Conservation (phyloP, 2,888 invertebrate species). For the Oxystoma pomonae region DNA sequence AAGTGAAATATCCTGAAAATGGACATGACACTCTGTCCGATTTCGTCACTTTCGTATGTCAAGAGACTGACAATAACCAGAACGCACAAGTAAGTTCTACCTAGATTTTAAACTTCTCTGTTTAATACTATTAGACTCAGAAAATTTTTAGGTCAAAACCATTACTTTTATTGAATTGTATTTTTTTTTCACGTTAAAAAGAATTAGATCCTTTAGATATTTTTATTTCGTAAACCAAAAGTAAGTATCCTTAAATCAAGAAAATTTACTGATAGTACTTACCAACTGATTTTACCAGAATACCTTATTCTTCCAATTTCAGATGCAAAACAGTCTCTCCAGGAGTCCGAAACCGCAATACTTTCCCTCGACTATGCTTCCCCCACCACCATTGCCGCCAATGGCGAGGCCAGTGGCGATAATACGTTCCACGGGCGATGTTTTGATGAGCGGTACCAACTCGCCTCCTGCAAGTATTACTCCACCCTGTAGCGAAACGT, state of each 20-base stretch:
- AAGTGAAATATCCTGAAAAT: constrained; percentile 73
- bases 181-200: too few relatives aligned
- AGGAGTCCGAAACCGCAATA: constrained; percentile 77
- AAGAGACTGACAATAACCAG: constrained; percentile 80
- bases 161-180: not conserved
- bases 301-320: constrained; percentile 33
- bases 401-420: constrained; percentile 97
- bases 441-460: constrained; percentile 56
- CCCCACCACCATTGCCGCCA: constrained; percentile 91
- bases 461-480: constrained; percentile 62
- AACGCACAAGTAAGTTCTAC: constrained; percentile 65
- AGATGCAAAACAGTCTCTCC: constrained; percentile 55
- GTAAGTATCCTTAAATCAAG: too few relatives aligned
- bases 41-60: constrained; percentile 95
- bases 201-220: too few relatives aligned
- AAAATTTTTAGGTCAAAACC: too few relatives aligned
- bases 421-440: constrained; percentile 77
- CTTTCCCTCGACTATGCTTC: constrained; percentile 89
- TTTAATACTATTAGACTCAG: too few relatives aligned
- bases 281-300: too few relatives aligned
- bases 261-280: too few relatives aligned
- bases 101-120: too few relatives aligned
- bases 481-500: constrained; percentile 50
- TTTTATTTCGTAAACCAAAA: too few relatives aligned
- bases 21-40: constrained; percentile 91